These are phyloP conservation scores for Platanista minor DNA, from an alignment of 2,113 vertebrate genomes.

Conservation along the genomic window DNA sequence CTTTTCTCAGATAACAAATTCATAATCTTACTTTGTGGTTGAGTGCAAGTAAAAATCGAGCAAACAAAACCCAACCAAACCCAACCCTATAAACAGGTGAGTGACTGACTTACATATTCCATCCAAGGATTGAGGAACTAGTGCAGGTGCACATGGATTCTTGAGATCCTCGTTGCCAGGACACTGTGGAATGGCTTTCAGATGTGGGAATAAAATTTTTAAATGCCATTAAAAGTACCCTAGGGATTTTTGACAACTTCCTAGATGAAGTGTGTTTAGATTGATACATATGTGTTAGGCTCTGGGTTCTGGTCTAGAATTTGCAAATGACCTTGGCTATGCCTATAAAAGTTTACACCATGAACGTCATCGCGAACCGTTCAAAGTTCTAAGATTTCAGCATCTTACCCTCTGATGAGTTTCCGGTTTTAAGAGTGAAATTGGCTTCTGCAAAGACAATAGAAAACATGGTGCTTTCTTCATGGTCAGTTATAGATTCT, in stretches of 20 bases:
- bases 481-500: neutral
- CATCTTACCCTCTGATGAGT: neutral
- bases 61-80: no score
- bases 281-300: neutral
- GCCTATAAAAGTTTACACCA: neutral
- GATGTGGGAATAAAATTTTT: neutral
- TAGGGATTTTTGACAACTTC: neutral
- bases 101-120: accelerated
- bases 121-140: neutral
- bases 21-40: neutral
- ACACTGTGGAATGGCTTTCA: neutral
- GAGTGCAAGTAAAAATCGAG: accelerated
- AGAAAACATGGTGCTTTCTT: neutral
- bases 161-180: neutral
- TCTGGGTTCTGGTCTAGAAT: neutral
- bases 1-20: neutral
- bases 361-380: accelerated
- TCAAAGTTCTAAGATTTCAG: neutral
- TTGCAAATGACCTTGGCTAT: neutral
- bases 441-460: neutral
- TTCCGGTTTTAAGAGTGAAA: neutral
- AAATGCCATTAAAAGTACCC: neutral
- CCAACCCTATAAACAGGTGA: neutral
- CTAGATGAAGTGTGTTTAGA: neutral
- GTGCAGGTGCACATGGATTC: neutral